A percentile compares a stretch with the other conserved stretches of the same genome.
phyloP scores from a whole-genome alignment of 2,888 invertebrate species.

The Thecocarcelia acutangulata region DNA sequence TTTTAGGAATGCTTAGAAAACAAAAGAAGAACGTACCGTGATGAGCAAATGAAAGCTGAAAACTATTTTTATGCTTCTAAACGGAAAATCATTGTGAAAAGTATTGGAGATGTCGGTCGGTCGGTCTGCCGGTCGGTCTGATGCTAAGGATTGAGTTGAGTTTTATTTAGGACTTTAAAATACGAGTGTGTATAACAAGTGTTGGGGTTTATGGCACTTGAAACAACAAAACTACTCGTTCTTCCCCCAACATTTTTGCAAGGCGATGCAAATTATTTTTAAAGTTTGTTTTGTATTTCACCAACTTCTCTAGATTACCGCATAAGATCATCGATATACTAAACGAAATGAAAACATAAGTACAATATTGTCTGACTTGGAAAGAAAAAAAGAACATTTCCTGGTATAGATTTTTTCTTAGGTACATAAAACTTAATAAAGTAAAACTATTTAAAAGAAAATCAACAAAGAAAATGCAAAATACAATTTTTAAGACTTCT shows the following conservation, averaged over 20 bases:
- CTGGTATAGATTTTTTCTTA: conserved; percentile 49
- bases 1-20: conserved; percentile 37
- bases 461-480: too few species aligned
- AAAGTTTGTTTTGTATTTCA: not conserved
- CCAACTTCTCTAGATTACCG: conserved; percentile 36
- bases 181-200: conserved; percentile 5
- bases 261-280: conserved; percentile 1
- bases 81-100: conserved; percentile 40
- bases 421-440: conserved; percentile 17
- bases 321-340: conserved; percentile 43
- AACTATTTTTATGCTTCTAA: conserved; percentile 14
- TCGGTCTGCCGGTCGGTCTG: too few species aligned
- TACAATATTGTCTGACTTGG: conserved; percentile 1
- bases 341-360: conserved; percentile 24
- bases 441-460: not conserved
- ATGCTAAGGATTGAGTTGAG: conserved; percentile 3
- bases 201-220: conserved; percentile 1
- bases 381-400: conserved; percentile 38
- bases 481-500: conserved; percentile 7
- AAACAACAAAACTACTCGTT: conserved; percentile 7
- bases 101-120: conserved; percentile 29
- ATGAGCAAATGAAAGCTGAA: conserved; percentile 17
- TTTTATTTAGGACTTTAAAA: conserved; percentile 5
- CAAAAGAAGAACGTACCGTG: conserved; percentile 24
- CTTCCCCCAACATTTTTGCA: conserved; percentile 30